A percentile compares a stretch with the other conserved stretches of the same genome.
These are phyloP conservation scores for Antennarius striatus DNA, from an alignment of 2,113 vertebrate species.

Conservation along the genomic window DNA sequence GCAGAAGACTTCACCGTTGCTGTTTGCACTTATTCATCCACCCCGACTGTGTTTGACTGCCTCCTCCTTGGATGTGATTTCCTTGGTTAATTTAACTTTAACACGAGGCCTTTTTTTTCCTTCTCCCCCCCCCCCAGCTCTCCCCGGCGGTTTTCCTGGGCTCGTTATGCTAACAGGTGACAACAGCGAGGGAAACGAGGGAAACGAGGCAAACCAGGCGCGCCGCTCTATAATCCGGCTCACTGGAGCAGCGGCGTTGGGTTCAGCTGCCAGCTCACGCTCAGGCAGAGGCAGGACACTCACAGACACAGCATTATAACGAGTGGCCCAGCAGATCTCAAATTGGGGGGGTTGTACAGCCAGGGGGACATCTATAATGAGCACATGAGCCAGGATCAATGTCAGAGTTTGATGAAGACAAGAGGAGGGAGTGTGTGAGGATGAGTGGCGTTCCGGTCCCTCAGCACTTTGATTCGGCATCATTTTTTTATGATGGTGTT, in stretches of 20 bases:
- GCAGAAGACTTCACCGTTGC: neutral
- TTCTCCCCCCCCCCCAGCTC: neutral
- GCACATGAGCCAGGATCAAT: conserved; percentile 69
- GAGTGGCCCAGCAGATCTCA: conserved; percentile 44
- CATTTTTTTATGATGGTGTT: conserved; percentile 64
- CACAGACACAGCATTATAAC: conserved; percentile 66
- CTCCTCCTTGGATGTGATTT: conserved; percentile 11
- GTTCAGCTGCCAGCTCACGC: conserved; percentile 59
- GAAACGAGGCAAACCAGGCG: conserved; percentile 27
- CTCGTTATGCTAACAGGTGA: conserved; percentile 53
- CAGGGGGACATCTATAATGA: conserved; percentile 42
- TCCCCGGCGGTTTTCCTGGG: conserved; percentile 1
- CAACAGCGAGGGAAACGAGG: conserved; percentile 38
- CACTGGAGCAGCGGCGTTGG: conserved; percentile 60
- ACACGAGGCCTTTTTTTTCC: neutral
- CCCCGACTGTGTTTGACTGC: neutral
- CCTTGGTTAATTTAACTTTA: conserved; percentile 35
- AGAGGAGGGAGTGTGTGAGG: conserved; percentile 25
- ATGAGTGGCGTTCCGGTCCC: conserved; percentile 46
- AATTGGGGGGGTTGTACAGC: conserved; percentile 26
- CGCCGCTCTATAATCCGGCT: conserved; percentile 56
- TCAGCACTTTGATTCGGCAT: conserved; percentile 58
- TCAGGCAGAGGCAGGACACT: conserved; percentile 55
- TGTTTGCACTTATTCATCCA: conserved; percentile 19
- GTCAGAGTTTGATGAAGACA: conserved; percentile 45